Conservation (phyloP, 2,113 vertebrate genomes). For the Calonectris borealis region DNA sequence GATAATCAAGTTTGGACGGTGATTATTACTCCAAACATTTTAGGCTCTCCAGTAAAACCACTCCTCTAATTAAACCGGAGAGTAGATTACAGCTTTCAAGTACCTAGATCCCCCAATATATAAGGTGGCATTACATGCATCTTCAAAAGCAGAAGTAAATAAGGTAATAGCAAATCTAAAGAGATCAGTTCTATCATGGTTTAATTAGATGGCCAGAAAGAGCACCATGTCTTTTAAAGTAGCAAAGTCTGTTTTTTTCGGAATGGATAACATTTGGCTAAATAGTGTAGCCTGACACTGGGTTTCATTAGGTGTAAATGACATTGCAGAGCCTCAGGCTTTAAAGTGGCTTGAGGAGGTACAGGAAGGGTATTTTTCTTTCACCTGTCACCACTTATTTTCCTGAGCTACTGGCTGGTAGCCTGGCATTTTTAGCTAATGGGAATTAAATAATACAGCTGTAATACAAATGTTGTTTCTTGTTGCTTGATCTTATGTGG, state of each 20-base stretch:
- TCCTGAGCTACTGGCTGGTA: conserved; percentile 70
- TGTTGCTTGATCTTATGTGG: conserved; percentile 57
- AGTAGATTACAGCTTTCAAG: conserved; percentile 17
- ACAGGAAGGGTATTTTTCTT: conserved; percentile 70
- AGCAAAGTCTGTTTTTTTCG: neutral
- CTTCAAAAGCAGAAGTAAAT: conserved; percentile 26
- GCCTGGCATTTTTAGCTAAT: conserved; percentile 71
- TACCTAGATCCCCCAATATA: neutral
- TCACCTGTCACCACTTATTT: conserved; percentile 79
- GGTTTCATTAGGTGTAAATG: conserved; percentile 74
- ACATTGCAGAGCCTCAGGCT: conserved; percentile 66
- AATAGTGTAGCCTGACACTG: conserved; percentile 50
- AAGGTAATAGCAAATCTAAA: neutral
- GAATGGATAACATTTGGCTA: conserved; percentile 53
- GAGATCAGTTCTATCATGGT: neutral
- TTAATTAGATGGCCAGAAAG: conserved; percentile 38
- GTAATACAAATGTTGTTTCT: conserved; percentile 69
- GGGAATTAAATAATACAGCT: conserved; percentile 78
- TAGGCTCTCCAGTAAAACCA: conserved; percentile 35
- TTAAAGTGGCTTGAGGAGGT: conserved; percentile 70
- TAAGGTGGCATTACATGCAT: conserved; percentile 5
- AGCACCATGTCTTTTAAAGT: neutral
- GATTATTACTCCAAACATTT: conserved; percentile 34
- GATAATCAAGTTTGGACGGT: neutral
- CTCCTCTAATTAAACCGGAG: conserved; percentile 35